These are phyloP conservation scores for Ectropis grisescens DNA, from an alignment of 1,140 invertebrate species.

Conservation along the genomic window DNA sequence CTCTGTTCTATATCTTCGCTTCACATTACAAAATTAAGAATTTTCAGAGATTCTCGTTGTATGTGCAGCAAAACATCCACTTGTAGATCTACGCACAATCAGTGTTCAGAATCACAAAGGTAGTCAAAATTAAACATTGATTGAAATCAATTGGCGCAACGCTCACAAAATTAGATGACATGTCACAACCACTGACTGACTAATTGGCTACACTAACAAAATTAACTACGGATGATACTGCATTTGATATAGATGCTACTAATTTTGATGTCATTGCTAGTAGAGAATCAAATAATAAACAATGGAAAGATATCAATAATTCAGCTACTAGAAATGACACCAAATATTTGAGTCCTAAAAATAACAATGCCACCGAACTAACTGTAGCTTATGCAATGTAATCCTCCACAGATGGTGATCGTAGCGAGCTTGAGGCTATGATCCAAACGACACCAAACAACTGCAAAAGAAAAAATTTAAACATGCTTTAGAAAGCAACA, in stretches of 20 bases:
- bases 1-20: no score
- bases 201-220: constrained; percentile 3
- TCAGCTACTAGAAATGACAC: no score
- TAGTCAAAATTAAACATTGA: constrained; percentile 8
- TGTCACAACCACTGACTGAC: constrained; percentile 1
- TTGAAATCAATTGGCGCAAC: constrained; percentile 8
- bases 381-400: constrained; percentile 64
- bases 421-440: constrained; percentile 71
- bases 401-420: constrained; percentile 71
- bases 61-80: no score
- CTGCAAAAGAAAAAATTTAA: constrained; percentile 72
- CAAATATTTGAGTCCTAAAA: no score
- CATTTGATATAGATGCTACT: constrained; percentile 5
- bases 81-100: constrained; percentile 18
- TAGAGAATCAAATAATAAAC: no score
- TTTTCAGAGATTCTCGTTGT: no score
- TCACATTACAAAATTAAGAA: no score
- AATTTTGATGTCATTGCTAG: constrained; percentile 7
- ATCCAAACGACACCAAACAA: constrained; percentile 72
- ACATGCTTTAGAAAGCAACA: constrained; percentile 69
- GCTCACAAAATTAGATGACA: constrained; percentile 9
- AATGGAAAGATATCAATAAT: no score
- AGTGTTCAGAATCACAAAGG: constrained; percentile 17
- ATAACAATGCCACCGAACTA: constrained; percentile 45
- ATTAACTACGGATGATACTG: background rate